Conservation (phyloP, 1,140 invertebrate genomes). For the Argopecten irradians region DNA sequence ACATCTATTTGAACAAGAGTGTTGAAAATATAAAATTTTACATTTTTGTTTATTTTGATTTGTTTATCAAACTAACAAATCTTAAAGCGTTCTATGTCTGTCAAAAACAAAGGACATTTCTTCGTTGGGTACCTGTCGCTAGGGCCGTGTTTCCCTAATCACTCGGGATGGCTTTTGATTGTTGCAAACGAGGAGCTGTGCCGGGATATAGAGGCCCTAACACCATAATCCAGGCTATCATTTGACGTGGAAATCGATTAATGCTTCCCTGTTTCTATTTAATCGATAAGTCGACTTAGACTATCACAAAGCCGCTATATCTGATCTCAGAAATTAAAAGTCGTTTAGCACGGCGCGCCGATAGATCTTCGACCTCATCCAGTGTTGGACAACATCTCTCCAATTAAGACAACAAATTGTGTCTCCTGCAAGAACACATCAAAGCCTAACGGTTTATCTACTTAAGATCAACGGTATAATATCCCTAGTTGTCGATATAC, state of each 20-base stretch:
- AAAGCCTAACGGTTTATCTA: not conserved
- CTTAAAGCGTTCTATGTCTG: not conserved
- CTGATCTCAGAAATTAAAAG: constrained; percentile 10
- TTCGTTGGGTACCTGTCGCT: not conserved
- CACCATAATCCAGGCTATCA: not conserved
- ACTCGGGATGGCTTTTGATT: constrained; percentile 7
- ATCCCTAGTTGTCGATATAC: not conserved
- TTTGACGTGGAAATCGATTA: constrained; percentile 17
- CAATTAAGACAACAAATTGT: constrained; percentile 18
- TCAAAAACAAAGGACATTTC: not conserved
- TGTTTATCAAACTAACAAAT: not conserved
- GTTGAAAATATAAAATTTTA: not conserved
- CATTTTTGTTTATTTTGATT: not conserved
- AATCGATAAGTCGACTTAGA: not conserved
- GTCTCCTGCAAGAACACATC: not conserved
- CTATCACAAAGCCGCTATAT: not conserved
- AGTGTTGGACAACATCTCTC: not conserved
- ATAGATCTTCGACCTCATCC: not conserved
- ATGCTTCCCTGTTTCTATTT: not conserved
- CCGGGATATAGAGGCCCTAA: not conserved
- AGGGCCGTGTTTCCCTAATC: not conserved
- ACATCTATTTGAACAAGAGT: not conserved
- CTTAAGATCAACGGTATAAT: not conserved
- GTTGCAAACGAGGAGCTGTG: not conserved
- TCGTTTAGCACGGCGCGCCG: not conserved